Base-by-base conservation (phyloP, 2,797 vertebrate species). In the Tangara arthus region DNA sequence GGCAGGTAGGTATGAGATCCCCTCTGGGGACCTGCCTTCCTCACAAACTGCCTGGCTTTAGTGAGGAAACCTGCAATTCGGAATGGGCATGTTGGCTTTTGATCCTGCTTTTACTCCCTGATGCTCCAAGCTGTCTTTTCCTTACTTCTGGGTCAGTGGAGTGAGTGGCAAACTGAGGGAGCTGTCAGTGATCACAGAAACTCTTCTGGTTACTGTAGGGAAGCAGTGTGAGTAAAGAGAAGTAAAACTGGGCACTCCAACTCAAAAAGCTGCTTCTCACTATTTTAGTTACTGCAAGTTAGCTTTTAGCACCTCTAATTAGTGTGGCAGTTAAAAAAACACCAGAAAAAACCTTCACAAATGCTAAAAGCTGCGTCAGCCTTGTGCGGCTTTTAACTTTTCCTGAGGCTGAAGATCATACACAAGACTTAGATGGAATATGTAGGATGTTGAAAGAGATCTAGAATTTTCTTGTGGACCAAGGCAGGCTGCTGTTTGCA, bases 1-100 rank as follows among this genome's bases (percentile, higher is more conserved):
- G 98, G 90, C 99, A 99, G 99, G 99, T 99, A 97, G 61, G 52
- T 44, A 3, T 1, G 4, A 93, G 83, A 11, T 32, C 27, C 2
- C 3, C n/a, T 34, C 35, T 53, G 61, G 49, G 41, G 12, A 50
- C 41, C 55, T 77, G 37, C 35, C 39, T 66, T 24, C 78, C 42
- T 52, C 39, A 37, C 44, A 59, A 6, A 13, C 59, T 82, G 32
- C 37, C 32, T 35, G 57, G 5, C 19, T 76, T 59, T 37, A 22
- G 15, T 20, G 73, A 65, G 78, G 30, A 81, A 56, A 82, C 21
- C 10, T 77, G 30, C 30, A n/a, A 47, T 64, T 70, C 64, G 57
- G 27, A 27, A 34, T 1, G 4, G 32, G 8, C 12, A 1, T 21
- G 26, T 34, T 86, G 56, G 46, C 42, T 89, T 87, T 82, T 90